These are phyloP conservation scores for Natator depressus DNA, from an alignment of 2,113 vertebrate genomes.

Conservation along the genomic window DNA sequence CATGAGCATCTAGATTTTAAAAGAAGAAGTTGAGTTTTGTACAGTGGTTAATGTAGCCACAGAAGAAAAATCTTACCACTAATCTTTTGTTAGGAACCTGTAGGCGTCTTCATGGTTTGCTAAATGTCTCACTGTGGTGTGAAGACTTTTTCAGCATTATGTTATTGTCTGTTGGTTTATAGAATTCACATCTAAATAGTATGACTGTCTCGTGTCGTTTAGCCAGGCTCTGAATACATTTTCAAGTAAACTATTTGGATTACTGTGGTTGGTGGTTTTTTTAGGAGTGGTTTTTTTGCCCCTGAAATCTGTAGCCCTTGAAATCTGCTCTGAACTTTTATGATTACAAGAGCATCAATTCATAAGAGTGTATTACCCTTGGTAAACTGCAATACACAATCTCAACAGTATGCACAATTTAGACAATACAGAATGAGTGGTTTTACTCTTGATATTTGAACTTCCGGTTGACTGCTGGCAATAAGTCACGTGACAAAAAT, in stretches of 20 bases:
- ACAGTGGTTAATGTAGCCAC: slow-evolving; percentile 13
- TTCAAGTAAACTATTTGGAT: slow-evolving; percentile 51
- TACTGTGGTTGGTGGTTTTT: slow-evolving; percentile 36
- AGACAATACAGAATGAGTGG: neutral
- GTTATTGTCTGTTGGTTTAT: slow-evolving; percentile 64
- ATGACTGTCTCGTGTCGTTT: slow-evolving; percentile 62
- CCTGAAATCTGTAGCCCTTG: neutral
- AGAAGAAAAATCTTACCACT: neutral
- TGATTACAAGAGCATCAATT: slow-evolving; percentile 24
- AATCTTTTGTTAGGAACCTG: slow-evolving; percentile 42
- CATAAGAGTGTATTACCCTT: neutral
- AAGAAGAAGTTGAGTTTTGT: slow-evolving; percentile 7
- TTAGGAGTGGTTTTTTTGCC: neutral
- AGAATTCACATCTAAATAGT: slow-evolving; percentile 63
- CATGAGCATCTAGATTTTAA: neutral
- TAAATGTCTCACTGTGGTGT: slow-evolving; percentile 48
- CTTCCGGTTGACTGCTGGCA: neutral
- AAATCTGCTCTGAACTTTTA: slow-evolving; percentile 50
- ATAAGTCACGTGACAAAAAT: neutral
- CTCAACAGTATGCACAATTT: slow-evolving; percentile 4
- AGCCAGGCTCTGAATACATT: slow-evolving; percentile 51
- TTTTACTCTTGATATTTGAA: neutral
- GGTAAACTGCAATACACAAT: neutral
- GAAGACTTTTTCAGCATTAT: slow-evolving; percentile 54
- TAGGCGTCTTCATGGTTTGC: slow-evolving; percentile 56